Conservation (phyloP, 2,113 vertebrate genomes). For the Cyprinus carpio region DNA sequence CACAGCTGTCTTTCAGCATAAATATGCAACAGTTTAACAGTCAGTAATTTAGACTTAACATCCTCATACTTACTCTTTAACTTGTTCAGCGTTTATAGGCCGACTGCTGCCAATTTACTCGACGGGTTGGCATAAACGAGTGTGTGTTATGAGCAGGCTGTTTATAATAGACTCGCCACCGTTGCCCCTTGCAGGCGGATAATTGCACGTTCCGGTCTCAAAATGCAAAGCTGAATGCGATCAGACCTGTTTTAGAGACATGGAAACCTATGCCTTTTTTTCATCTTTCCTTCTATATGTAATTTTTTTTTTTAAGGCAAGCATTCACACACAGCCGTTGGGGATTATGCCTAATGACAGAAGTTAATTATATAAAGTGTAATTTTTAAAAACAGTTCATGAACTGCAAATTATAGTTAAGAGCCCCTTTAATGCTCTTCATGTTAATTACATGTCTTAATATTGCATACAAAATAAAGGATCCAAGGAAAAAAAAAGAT, state of each 20-base stretch:
- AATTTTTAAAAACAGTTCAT: conserved; percentile 86
- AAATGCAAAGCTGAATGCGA: conserved; percentile 59
- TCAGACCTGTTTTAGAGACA: conserved; percentile 64
- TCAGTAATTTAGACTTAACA: background rate
- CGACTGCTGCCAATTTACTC: conserved; percentile 28
- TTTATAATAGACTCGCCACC: conserved; percentile 64
- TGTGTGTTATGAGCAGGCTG: conserved; percentile 49
- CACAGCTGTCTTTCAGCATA: conserved; percentile 1
- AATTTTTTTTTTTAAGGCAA: conserved; percentile 73
- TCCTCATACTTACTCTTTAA: conserved; percentile 17
- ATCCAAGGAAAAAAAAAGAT: conserved; percentile 38
- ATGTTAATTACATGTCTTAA: conserved; percentile 80
- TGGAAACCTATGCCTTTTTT: conserved; percentile 61
- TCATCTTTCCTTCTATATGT: conserved; percentile 64
- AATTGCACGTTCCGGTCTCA: conserved; percentile 67
- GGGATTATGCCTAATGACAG: conserved; percentile 83
- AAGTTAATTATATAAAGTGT: conserved; percentile 86
- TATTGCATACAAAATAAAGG: conserved; percentile 65
- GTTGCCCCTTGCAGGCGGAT: conserved; percentile 63
- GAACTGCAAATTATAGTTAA: conserved; percentile 85
- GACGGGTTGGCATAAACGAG: background rate
- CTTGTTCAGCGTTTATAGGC: conserved; percentile 4
- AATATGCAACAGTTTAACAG: background rate
- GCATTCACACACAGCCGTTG: conserved; percentile 73
- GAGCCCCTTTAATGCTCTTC: conserved; percentile 80